Conservation (phyloP, 35 echinoderm and acorn worm genomes). For the Lytechinus pictus region DNA sequence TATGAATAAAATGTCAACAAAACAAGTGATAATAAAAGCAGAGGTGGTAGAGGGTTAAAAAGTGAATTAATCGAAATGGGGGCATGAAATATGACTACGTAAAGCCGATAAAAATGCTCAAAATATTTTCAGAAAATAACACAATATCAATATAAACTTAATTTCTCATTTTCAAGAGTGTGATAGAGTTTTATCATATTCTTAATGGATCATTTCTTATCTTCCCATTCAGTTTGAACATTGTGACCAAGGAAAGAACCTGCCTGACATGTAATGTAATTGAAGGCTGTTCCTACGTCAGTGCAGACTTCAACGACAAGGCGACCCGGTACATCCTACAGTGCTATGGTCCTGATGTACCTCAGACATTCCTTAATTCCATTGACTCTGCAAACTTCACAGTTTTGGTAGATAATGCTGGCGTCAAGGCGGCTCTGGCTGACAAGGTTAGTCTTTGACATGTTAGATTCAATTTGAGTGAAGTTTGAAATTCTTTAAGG, state of each 20-base stretch:
- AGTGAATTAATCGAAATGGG: too few species aligned
- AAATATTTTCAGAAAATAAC: too few species aligned
- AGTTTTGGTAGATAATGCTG: constrained; percentile 70
- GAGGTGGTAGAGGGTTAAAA: too few species aligned
- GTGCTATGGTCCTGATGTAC: constrained; percentile 75
- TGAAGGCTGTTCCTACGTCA: constrained; percentile 65
- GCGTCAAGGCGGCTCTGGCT: constrained; percentile 45
- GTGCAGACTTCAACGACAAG: constrained; percentile 59
- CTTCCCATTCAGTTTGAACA: background rate
- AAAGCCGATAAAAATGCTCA: too few species aligned
- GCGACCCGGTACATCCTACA: constrained; percentile 66
- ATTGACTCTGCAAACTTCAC: background rate
- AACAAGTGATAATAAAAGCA: too few species aligned
- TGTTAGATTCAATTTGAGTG: background rate
- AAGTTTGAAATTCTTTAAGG: background rate
- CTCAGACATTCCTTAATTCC: constrained; percentile 64
- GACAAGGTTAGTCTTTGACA: constrained; percentile 57
- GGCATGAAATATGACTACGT: too few species aligned
- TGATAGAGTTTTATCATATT: too few species aligned
- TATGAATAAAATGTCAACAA: too few species aligned
- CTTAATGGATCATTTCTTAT: background rate
- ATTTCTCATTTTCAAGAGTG: too few species aligned
- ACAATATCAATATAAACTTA: too few species aligned
- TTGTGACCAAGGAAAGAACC: background rate
- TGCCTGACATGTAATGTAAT: constrained; percentile 58